These are phyloP conservation scores for Plestiodon gilberti DNA, from an alignment of 2,113 vertebrate species.

Conservation along the genomic window DNA sequence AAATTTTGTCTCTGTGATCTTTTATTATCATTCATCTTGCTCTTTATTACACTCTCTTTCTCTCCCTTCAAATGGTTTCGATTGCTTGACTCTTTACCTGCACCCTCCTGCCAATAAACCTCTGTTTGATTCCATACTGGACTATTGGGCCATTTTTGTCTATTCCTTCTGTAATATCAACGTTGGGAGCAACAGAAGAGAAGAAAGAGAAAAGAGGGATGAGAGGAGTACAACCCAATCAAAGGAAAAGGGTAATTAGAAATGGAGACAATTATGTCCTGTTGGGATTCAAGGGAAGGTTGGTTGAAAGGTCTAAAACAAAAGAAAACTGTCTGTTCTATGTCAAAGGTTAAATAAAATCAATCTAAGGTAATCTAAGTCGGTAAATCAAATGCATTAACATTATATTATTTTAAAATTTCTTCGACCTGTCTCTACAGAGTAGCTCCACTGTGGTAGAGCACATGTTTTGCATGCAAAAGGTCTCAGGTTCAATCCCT, in stretches of 20 bases:
- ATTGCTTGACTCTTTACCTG: slow-evolving; percentile 16
- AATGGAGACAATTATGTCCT: background rate
- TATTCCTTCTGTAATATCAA: slow-evolving; percentile 22
- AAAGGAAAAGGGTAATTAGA: slow-evolving; percentile 17
- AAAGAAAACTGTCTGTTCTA: background rate
- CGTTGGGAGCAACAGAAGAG: background rate
- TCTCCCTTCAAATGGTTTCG: slow-evolving; percentile 42
- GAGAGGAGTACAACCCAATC: background rate
- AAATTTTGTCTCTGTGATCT: slow-evolving; percentile 55
- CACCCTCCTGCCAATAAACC: slow-evolving; percentile 40
- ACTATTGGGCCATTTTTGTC: slow-evolving; percentile 38
- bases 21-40: slow-evolving; percentile 49
- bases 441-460: background rate
- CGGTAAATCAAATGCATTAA: background rate
- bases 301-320: slow-evolving; percentile 19
- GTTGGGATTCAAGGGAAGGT: background rate
- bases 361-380: background rate
- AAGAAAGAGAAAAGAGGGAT: background rate
- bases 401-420: background rate
- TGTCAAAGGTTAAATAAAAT: slow-evolving; percentile 1
- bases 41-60: slow-evolving; percentile 54
- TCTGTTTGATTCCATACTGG: slow-evolving; percentile 39
- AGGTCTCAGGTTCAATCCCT: no score
- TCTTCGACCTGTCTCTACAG: background rate
- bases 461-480: no score